A percentile compares a stretch with the other conserved stretches of the same genome.
Conservation (phyloP, 1,140 invertebrate genomes). For the Hesperophylax magnus region DNA sequence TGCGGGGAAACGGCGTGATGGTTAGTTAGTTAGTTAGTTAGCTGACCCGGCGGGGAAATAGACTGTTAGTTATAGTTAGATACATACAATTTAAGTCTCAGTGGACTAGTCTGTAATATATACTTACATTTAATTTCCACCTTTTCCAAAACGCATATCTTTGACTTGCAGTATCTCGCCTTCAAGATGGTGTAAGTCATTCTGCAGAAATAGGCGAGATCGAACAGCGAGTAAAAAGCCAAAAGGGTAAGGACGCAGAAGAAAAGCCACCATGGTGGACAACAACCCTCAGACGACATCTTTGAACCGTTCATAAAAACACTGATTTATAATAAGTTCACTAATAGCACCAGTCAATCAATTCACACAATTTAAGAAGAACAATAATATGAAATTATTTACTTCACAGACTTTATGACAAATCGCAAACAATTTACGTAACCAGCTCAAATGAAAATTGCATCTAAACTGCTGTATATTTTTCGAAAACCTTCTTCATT, state of each 20-base stretch:
- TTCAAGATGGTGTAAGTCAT: constrained; percentile 68
- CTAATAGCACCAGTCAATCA: not conserved
- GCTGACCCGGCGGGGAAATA: no score
- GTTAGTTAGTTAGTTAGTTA: no score
- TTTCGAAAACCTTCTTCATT: no score
- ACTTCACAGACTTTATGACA: not conserved
- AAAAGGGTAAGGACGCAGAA: constrained; percentile 51
- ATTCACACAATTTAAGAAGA: not conserved
- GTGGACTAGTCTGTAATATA: not conserved
- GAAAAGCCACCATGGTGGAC: constrained; percentile 46
- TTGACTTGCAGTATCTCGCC: constrained; percentile 67
- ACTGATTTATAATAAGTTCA: not conserved
- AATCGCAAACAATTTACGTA: not conserved
- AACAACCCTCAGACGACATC: constrained; percentile 26
- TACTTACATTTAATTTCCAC: constrained; percentile 65
- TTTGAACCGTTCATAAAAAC: constrained; percentile 3
- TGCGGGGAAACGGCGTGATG: no score
- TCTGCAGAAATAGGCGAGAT: constrained; percentile 71
- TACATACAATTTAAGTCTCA: no score
- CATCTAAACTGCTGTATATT: not conserved
- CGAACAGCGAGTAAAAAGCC: constrained; percentile 67
- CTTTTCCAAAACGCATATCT: constrained; percentile 66
- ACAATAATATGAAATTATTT: not conserved
- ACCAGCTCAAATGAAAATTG: not conserved
- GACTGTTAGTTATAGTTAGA: no score